A percentile compares a stretch with the other conserved stretches of the same genome.
These are phyloP conservation scores for Pherbina coryleti DNA, from an alignment of 2,888 invertebrate genomes.

Conservation along the genomic window DNA sequence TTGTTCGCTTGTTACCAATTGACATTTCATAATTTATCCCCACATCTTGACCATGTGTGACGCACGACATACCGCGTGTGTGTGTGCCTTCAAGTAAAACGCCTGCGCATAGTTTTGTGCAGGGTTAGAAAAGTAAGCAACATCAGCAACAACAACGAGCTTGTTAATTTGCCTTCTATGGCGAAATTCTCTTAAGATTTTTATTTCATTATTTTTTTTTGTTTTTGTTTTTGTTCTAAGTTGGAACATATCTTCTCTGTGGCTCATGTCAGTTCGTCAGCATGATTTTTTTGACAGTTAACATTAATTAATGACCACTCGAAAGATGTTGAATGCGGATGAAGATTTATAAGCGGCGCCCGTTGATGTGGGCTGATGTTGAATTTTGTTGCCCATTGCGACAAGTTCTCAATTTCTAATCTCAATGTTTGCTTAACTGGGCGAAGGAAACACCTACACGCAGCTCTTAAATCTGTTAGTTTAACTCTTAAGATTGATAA, in stretches of 20 bases:
- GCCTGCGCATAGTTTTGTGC: constrained; percentile 13
- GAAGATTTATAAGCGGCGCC: constrained; percentile 19
- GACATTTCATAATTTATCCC: constrained; percentile 52
- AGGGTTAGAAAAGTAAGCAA: neutral
- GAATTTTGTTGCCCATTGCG: neutral
- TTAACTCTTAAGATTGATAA: no score
- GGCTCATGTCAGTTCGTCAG: constrained; percentile 9
- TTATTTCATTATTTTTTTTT: neutral
- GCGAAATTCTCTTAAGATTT: neutral
- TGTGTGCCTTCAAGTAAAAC: neutral
- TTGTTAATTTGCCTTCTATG: neutral
- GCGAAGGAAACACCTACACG: neutral
- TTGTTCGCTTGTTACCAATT: constrained; percentile 46
- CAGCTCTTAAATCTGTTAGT: no score
- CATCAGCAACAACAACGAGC: neutral
- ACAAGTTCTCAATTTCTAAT: neutral
- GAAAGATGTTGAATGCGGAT: neutral
- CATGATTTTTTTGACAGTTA: constrained; percentile 24
- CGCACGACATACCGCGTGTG: neutral
- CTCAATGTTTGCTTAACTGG: neutral
- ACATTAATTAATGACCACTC: constrained; percentile 28
- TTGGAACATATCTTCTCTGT: neutral
- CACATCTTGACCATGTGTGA: constrained; percentile 24
- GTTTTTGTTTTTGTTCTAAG: neutral
- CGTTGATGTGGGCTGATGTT: constrained; percentile 17